phyloP scores from a whole-genome alignment of 2,113 vertebrate genomes.

The Oreochromis niloticus region DNA sequence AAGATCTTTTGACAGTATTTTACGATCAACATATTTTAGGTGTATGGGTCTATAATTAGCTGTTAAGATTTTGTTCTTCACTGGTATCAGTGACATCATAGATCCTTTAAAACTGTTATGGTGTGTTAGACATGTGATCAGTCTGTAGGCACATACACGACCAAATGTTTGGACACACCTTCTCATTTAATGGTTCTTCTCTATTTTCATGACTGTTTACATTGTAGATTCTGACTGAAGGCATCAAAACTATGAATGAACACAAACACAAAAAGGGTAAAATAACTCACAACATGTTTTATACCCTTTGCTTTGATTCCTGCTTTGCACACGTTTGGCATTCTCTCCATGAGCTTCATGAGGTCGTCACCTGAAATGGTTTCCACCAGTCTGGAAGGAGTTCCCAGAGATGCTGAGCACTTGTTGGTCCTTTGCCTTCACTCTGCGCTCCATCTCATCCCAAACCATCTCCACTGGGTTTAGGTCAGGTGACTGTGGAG shows the following conservation, averaged over 20 bases:
- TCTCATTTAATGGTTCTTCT: neutral
- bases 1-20: neutral
- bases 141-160: neutral
- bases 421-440: neutral
- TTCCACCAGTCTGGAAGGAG: neutral
- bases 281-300: fast-evolving
- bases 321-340: fast-evolving
- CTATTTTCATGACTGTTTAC: neutral
- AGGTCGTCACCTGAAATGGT: neutral
- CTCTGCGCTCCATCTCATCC: neutral
- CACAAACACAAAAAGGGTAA: neutral
- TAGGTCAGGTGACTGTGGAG: neutral
- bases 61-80: neutral
- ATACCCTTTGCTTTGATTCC: neutral
- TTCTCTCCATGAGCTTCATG: neutral
- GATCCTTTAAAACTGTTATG: neutral
- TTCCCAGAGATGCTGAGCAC: neutral
- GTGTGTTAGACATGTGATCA: neutral
- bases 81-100: neutral
- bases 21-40: neutral
- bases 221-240: neutral
- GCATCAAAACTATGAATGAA: neutral
- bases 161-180: neutral
- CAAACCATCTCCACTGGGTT: neutral
- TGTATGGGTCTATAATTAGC: neutral